phyloP scores from a whole-genome alignment of 2,113 vertebrate genomes.

The human (Homo sapiens) region GRCh38 chr2:118250501-118251000 shows the following conservation, averaged over 20 bases:
- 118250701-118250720: background rate
- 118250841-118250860: background rate
- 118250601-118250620: background rate
- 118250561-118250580: background rate
- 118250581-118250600: background rate
- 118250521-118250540: background rate
- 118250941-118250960: background rate
- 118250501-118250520: background rate
- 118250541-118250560: background rate
- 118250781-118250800: background rate
- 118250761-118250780: background rate
- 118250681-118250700: background rate
- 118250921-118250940: background rate
- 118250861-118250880: slow-evolving; percentile 10
- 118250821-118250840: background rate
- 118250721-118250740: background rate
- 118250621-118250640: background rate
- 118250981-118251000: background rate
- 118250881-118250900: background rate
- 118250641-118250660: background rate
- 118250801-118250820: background rate
- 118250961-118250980: slow-evolving; percentile 31
- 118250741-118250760: background rate
- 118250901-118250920: background rate
- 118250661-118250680: background rate